Percentiles rank a stretch among this genome's conserved stretches.
phyloP scores from a whole-genome alignment of 2,797 vertebrate genomes.

The Sciurus vulgaris region DNA sequence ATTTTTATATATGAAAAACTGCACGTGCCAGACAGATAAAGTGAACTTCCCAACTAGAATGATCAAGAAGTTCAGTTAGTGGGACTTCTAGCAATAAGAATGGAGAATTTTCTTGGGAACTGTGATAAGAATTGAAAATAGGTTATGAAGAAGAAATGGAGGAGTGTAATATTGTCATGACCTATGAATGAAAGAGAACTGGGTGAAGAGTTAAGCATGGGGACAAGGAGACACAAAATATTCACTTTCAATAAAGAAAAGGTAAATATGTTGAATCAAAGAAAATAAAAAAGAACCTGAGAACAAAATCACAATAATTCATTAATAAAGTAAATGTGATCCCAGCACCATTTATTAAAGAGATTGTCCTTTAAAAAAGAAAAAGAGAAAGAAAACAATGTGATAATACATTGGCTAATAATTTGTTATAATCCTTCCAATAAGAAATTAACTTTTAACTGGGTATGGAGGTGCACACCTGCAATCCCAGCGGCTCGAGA shows the following conservation, averaged over 20 bases:
- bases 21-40: neutral
- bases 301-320: neutral
- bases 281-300: neutral
- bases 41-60: neutral
- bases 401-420: neutral
- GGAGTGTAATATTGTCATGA: neutral
- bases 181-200: neutral
- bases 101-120: neutral
- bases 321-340: no score
- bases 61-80: neutral
- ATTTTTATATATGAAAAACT: constrained; percentile 40
- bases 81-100: neutral
- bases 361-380: neutral
- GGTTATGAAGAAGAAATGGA: neutral
- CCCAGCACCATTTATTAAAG: neutral
- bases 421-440: neutral
- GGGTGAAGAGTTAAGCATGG: neutral
- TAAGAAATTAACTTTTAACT: neutral
- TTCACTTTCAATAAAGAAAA: neutral
- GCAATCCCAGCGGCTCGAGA: no score
- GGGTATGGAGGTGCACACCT: no score
- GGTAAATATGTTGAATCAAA: neutral
- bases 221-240: neutral
- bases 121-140: neutral
- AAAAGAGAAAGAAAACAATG: neutral